phyloP scores from a whole-genome alignment of 2,888 invertebrate genomes.

The Drosophila meridionalis region DNA sequence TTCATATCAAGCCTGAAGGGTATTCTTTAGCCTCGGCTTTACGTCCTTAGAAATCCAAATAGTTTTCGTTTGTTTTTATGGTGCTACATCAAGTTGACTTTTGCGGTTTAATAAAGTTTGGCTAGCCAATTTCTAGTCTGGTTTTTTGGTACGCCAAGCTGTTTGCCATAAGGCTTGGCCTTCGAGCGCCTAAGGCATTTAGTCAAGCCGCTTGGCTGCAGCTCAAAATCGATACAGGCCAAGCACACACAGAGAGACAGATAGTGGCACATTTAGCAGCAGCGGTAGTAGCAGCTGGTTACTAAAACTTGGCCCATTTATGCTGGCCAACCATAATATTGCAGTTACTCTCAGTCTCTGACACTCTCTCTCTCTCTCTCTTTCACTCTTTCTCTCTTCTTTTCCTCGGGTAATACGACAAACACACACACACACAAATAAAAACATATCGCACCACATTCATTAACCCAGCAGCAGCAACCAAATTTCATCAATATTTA shows the following conservation, averaged over 20 bases:
- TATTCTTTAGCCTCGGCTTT: neutral
- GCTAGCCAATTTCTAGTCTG: slow-evolving; percentile 11
- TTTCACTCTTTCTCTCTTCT: neutral
- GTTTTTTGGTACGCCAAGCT: slow-evolving; percentile 15
- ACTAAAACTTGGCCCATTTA: slow-evolving; percentile 9
- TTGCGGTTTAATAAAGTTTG: slow-evolving; percentile 10
- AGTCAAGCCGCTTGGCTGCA: slow-evolving; percentile 42
- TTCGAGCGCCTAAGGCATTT: slow-evolving; percentile 28
- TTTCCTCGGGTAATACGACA: slow-evolving; percentile 12
- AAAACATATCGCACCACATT: slow-evolving; percentile 22
- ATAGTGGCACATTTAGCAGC: slow-evolving; percentile 9
- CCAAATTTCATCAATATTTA: slow-evolving; percentile 56
- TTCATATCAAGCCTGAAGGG: neutral
- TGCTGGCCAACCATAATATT: slow-evolving; percentile 8
- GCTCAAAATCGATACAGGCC: slow-evolving; percentile 53
- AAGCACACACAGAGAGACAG: slow-evolving; percentile 10
- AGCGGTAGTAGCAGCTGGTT: slow-evolving; percentile 13
- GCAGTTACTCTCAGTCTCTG: slow-evolving; percentile 5
- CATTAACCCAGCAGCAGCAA: slow-evolving; percentile 40
- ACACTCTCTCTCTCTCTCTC: too few relatives aligned
- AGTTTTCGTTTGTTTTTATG: slow-evolving; percentile 2
- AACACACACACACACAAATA: neutral
- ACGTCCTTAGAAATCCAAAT: neutral
- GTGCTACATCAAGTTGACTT: slow-evolving; percentile 7
- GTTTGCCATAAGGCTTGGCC: slow-evolving; percentile 26